Base-by-base conservation (phyloP, 2,797 vertebrate genomes). In the Siniperca obscura region DNA sequence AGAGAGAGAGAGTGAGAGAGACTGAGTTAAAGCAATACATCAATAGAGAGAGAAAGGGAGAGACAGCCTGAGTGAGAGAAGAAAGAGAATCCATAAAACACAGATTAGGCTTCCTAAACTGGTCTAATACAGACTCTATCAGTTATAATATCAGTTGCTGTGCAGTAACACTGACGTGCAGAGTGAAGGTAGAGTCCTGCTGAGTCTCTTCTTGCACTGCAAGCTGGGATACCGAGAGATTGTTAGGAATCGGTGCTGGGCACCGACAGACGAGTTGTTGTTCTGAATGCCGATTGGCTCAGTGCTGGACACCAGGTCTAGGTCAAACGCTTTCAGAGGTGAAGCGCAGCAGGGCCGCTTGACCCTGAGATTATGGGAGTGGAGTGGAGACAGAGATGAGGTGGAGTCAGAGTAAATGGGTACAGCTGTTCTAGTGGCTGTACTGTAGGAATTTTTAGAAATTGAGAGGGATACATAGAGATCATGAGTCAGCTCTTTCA, bases 261-360 rank as follows among this genome's bases (percentile, higher is more conserved):
- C 70, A 55, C 59, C 5, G 40, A 73, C 59, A 16, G 77, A 67
- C 0, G 3, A 46, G 77, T n/a, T 0, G 62, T 17, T 34, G 78
- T 19, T 57, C 44, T 74, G 85, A 87, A 90, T 89, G 78, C 65
- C 1, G 70, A 90, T 42, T 7, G 73, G 64, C 76, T 80, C 71
- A 25, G 65, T 1, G 67, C 53, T 8, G 78, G 78, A 75, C 65
- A 30, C 30, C 21, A 1, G 74, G 89, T 88, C 55, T 1, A 68
- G 86, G 90, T 90, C 85, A 90, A 90, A 67, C 27, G n/a, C 72
- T 90, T 86, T 16, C 80, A 76, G 82, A 87, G 85, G 86, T 87
- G 74, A 85, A 65, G 74, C 25, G 4, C 62, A 70, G 88, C 69
- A n/a, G 81, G 74, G 48, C 62, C 3, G 68, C n/a, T 25, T 73